These are phyloP conservation scores for Cephus pulcher DNA, from an alignment of 2,888 invertebrate genomes.

Conservation along the genomic window DNA sequence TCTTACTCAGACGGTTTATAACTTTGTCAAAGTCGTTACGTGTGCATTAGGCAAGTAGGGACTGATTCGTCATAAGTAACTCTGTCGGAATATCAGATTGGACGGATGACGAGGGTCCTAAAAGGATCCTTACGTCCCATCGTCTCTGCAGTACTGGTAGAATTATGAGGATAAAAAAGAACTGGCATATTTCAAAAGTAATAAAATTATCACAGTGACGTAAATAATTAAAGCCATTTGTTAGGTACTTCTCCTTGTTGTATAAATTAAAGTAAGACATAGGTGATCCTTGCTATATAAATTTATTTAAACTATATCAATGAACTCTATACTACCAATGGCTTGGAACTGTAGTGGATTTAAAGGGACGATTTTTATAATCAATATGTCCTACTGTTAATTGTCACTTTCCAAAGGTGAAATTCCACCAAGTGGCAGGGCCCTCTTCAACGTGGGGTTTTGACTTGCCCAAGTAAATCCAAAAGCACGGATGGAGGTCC, in stretches of 20 bases:
- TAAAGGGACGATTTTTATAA: background rate
- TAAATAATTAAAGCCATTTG: background rate
- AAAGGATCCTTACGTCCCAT: background rate
- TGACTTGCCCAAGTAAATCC: background rate
- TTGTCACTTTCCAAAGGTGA: background rate
- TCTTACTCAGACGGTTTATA: background rate
- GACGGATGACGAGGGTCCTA: background rate
- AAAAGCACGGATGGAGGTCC: background rate
- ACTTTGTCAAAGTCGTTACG: background rate
- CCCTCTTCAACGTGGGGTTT: background rate
- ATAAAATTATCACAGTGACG: background rate
- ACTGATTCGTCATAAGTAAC: background rate
- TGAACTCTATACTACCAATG: background rate
- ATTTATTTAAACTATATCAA: background rate
- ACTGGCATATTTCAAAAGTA: background rate
- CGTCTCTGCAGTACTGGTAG: background rate
- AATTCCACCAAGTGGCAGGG: background rate
- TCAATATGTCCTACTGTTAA: background rate
- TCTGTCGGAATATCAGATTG: background rate
- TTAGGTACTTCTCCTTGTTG: background rate
- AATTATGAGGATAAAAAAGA: background rate
- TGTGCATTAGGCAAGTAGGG: background rate
- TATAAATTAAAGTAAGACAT: background rate
- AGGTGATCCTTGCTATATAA: background rate
- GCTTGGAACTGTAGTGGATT: background rate